Percentiles rank a stretch among this genome's conserved stretches.
phyloP scores from a whole-genome alignment of 2,113 vertebrate genomes.

The Platycercus adscitus region DNA sequence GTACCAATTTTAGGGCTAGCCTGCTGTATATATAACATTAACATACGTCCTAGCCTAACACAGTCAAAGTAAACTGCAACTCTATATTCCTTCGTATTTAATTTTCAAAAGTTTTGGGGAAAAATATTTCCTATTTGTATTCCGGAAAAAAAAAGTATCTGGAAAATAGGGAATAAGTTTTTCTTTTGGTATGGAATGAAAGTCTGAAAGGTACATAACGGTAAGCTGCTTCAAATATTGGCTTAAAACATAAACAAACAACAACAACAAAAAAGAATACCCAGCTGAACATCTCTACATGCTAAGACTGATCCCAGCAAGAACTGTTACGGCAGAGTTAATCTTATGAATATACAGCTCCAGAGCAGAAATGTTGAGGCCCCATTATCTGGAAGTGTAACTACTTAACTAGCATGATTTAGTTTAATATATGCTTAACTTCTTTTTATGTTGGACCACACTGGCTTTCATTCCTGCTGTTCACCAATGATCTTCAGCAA shows the following conservation, averaged over 20 bases:
- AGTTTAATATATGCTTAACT: not conserved
- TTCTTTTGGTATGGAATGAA: not conserved
- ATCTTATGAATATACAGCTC: not conserved
- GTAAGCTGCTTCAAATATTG: not conserved
- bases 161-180: not conserved
- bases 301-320: not conserved
- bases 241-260: not conserved
- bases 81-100: not conserved
- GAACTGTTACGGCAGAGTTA: not conserved
- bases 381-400: not conserved
- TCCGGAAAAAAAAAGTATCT: not conserved
- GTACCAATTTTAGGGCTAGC: not conserved
- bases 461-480: not conserved
- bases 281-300: not conserved
- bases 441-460: not conserved
- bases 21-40: not conserved
- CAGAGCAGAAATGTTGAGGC: not conserved
- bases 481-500: not conserved
- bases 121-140: not conserved
- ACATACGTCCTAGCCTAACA: not conserved
- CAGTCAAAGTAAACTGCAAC: not conserved
- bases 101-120: not conserved
- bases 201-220: not conserved
- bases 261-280: not conserved
- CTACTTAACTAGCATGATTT: not conserved